These are phyloP conservation scores for Hemibagrus guttatus DNA, from an alignment of 2,797 vertebrate species.

Conservation along the genomic window DNA sequence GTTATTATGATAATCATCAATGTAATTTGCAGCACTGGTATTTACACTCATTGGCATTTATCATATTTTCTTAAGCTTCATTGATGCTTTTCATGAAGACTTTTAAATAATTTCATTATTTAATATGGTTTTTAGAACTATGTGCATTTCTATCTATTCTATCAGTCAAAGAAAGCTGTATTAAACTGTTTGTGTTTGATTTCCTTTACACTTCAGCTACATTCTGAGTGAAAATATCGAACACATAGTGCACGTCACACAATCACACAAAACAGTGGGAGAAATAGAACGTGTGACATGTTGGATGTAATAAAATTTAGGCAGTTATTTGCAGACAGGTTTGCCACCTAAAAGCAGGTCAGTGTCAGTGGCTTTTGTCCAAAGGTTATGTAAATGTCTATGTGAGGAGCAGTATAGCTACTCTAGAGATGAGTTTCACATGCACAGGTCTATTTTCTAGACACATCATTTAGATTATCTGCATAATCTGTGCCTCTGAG, in stretches of 20 bases:
- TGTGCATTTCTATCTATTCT: background rate
- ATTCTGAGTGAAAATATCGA: background rate
- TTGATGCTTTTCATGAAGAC: constrained; percentile 9
- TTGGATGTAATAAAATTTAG: background rate
- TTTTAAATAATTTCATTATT: background rate
- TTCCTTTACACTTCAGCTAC: background rate
- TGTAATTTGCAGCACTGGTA: constrained; percentile 69
- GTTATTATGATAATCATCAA: constrained; percentile 77
- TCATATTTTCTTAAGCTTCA: constrained; percentile 31
- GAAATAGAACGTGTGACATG: background rate
- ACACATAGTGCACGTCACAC: background rate
- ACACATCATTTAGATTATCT: background rate
- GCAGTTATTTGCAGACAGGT: background rate
- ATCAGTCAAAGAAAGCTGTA: background rate
- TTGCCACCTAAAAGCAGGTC: background rate
- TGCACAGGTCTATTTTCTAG: background rate
- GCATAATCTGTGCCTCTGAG: background rate
- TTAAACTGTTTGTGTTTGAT: background rate
- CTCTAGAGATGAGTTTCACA: background rate
- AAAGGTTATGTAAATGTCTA: background rate
- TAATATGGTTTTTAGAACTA: background rate
- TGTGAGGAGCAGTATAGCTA: background rate
- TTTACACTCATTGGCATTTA: constrained; percentile 59
- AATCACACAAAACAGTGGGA: background rate
- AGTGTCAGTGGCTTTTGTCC: background rate